A percentile compares a stretch with the other conserved stretches of the same genome.
Evolutionary conservation across 2,113 vertebrate genomes (phyloP).

Genomic region (Sinosuthora webbiana): DNA sequence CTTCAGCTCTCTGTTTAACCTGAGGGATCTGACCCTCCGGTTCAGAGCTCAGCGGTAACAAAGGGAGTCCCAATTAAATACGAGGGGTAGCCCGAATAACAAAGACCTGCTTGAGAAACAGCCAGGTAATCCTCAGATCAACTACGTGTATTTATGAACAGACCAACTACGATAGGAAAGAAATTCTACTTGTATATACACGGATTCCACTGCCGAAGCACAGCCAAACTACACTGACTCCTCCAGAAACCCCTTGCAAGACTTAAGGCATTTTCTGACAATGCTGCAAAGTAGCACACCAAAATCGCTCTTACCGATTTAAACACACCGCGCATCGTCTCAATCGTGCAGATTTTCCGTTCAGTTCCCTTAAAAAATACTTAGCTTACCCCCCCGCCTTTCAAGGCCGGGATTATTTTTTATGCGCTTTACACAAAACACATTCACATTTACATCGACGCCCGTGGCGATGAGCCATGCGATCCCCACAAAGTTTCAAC

Average conservation of each 20-base stretch:
- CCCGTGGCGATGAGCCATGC: neutral
- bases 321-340: neutral
- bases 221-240: neutral
- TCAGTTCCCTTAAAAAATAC: neutral
- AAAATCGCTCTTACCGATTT: neutral
- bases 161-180: fast-evolving
- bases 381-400: neutral
- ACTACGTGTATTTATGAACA: neutral
- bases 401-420: neutral
- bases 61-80: neutral
- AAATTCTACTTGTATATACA: neutral
- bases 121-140: neutral
- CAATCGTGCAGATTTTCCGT: neutral
- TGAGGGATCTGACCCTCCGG: neutral
- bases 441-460: neutral
- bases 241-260: neutral
- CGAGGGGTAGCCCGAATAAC: neutral
- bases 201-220: neutral
- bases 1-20: neutral
- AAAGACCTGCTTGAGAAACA: neutral
- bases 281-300: neutral
- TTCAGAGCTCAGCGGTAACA: neutral
- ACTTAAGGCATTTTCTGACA: slow-evolving; percentile 15
- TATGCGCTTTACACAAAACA: neutral
- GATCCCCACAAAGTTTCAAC: neutral